Conservation (phyloP, 2,113 vertebrate species). For the Misgurnus mizolepis region DNA sequence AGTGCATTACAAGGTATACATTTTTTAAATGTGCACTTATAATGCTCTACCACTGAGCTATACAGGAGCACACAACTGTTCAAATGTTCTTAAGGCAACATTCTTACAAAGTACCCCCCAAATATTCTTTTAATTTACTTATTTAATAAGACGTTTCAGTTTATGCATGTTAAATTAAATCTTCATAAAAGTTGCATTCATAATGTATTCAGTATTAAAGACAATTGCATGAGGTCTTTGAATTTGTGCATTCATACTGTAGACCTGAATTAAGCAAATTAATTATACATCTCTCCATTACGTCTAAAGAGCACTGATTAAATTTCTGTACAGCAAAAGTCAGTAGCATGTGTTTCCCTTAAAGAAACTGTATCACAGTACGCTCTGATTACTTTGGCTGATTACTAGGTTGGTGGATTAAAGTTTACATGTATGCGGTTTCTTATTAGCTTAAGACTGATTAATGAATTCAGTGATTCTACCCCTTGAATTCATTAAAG, state of each 20-base stretch:
- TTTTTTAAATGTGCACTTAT: no score
- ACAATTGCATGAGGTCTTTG: background rate
- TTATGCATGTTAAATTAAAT: no score
- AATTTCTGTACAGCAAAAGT: constrained; percentile 27
- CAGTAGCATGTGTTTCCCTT: constrained; percentile 13
- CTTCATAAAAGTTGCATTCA: no score
- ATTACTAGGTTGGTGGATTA: constrained; percentile 5
- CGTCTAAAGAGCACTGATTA: constrained; percentile 33
- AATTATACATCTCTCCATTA: constrained; percentile 33
- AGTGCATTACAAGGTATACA: no score
- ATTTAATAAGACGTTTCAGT: no score
- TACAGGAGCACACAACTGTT: no score
- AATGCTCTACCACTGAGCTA: no score
- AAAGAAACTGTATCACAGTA: constrained; percentile 17
- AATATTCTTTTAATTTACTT: no score
- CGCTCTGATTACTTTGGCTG: constrained; percentile 31
- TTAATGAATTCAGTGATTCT: constrained; percentile 16
- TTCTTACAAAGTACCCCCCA: no score
- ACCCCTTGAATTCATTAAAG: constrained; percentile 1
- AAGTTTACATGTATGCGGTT: background rate
- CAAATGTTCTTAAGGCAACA: no score
- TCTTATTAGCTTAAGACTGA: constrained; percentile 17
- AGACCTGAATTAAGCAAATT: constrained; percentile 8
- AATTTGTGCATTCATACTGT: background rate
- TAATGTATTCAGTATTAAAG: background rate